Evolutionary conservation across 2,888 invertebrate genomes (phyloP).

Genomic region (Biston stratarius): DNA sequence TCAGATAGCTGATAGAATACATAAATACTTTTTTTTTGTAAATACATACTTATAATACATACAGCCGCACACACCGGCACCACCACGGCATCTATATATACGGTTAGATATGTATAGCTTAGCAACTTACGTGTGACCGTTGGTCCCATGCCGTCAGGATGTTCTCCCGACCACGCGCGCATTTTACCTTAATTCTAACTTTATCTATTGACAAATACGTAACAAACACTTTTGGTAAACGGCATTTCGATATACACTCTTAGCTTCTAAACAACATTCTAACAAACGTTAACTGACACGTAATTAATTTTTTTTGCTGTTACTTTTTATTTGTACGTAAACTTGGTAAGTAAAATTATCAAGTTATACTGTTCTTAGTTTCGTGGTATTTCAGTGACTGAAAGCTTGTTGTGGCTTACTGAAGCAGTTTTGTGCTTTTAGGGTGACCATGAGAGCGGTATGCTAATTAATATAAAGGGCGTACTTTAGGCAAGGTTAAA

Average conservation of each 20-base stretch:
- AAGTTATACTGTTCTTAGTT: conserved; percentile 51
- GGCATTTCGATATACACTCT: conserved; percentile 18
- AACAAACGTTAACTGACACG: not conserved
- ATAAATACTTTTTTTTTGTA: too few species aligned
- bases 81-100: too few species aligned
- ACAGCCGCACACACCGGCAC: too few species aligned
- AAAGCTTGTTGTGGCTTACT: conserved; percentile 57
- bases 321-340: not conserved
- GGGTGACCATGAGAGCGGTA: conserved; percentile 40
- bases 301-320: not conserved
- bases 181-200: conserved; percentile 52
- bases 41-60: too few species aligned
- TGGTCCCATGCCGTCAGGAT: conserved; percentile 74
- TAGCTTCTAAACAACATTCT: not conserved
- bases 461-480: conserved; percentile 27
- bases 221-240: conserved; percentile 6
- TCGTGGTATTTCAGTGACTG: conserved; percentile 70
- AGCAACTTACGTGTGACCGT: conserved; percentile 71
- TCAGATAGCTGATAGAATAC: too few species aligned
- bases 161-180: conserved; percentile 74
- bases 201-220: conserved; percentile 28
- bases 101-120: too few species aligned
- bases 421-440: conserved; percentile 41
- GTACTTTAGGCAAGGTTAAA: conserved; percentile 18
- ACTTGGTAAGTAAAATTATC: conserved; percentile 10